Evolutionary conservation across 2,888 invertebrate species (phyloP).

Genomic region (Athetis lepigone): DNA sequence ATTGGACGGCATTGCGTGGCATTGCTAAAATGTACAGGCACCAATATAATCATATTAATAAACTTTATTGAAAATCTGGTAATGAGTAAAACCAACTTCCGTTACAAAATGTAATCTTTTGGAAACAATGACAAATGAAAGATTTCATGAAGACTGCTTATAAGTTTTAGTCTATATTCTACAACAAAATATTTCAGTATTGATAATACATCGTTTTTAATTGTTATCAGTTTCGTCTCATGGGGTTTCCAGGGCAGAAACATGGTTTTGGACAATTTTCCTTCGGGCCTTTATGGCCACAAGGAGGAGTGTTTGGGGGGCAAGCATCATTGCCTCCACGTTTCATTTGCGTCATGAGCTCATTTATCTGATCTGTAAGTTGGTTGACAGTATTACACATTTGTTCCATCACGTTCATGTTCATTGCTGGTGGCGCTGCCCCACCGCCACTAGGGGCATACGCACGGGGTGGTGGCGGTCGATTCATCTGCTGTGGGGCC

Average conservation of each 20-base stretch:
- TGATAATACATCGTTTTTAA: background rate
- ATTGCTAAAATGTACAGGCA: too few species aligned
- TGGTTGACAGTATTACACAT: constrained; percentile 75
- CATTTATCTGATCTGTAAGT: constrained; percentile 68
- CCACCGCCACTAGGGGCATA: background rate
- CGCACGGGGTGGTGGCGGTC: too few species aligned
- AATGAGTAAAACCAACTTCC: too few species aligned
- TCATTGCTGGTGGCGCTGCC: background rate
- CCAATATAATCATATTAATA: too few species aligned
- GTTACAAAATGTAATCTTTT: too few species aligned
- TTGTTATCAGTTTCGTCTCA: background rate
- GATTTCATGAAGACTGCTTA: background rate
- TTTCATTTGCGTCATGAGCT: constrained; percentile 70
- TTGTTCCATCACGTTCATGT: constrained; percentile 61
- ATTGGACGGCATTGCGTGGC: too few species aligned
- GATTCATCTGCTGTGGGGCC: too few species aligned
- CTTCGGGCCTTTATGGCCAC: constrained; percentile 54
- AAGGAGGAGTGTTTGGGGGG: too few species aligned
- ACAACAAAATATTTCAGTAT: constrained; percentile 20
- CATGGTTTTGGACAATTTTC: constrained; percentile 73
- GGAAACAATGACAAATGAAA: background rate
- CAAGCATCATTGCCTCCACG: constrained; percentile 25
- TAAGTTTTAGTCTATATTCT: background rate
- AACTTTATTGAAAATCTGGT: too few species aligned
- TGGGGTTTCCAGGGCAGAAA: constrained; percentile 75